phyloP scores from a whole-genome alignment of 1,140 invertebrate genomes.

The honey bee (Apis mellifera) region Amel_HAv3.1 CM009933.2:6558501-6559000 shows the following conservation, averaged over 20 bases:
- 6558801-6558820: conserved; percentile 33
- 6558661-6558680: background rate
- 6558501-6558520: too few species aligned
- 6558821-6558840: conserved; percentile 12
- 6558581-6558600: background rate
- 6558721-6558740: conserved; percentile 18
- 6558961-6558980: background rate
- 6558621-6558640: background rate
- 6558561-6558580: too few species aligned
- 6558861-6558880: conserved; percentile 29
- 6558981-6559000: background rate
- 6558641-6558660: background rate
- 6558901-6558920: background rate
- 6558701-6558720: conserved; percentile 12
- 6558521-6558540: too few species aligned
- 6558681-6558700: background rate
- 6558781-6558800: conserved; percentile 46
- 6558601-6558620: background rate
- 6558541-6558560: too few species aligned
- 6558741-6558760: background rate
- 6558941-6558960: background rate
- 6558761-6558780: background rate
- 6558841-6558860: conserved; percentile 31
- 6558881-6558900: conserved; percentile 20
- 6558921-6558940: conserved; percentile 25